Evolutionary conservation across 2,888 invertebrate species (phyloP).

Genomic region (Drosophila mimica): DNA sequence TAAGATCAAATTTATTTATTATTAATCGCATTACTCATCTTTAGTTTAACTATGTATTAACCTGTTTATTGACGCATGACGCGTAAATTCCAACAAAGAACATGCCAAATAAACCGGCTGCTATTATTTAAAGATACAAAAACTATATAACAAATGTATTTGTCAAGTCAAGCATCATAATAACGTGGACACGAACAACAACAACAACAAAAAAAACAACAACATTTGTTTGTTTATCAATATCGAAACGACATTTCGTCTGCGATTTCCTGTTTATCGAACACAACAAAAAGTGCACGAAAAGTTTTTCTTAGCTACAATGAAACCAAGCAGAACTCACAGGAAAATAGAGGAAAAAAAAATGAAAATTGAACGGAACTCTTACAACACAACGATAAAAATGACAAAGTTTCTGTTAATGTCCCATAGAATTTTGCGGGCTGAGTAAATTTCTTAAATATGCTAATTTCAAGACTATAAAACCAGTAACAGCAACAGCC

Average conservation of each 20-base stretch:
- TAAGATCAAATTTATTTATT: conserved; percentile 21
- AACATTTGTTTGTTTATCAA: conserved; percentile 58
- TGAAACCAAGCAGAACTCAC: not conserved
- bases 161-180: conserved; percentile 45
- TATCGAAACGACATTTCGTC: conserved; percentile 52
- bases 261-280: conserved; percentile 73
- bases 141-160: conserved; percentile 46
- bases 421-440: conserved; percentile 30
- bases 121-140: conserved; percentile 20
- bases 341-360: not conserved
- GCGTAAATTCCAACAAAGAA: conserved; percentile 20
- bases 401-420: conserved; percentile 54
- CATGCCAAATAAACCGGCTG: conserved; percentile 34
- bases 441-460: conserved; percentile 44
- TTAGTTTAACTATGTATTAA: conserved; percentile 15
- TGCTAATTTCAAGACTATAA: conserved; percentile 43
- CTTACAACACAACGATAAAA: conserved; percentile 47
- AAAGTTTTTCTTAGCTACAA: conserved; percentile 48
- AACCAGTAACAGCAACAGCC: conserved; percentile 24
- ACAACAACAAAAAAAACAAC: too few species aligned
- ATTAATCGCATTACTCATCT: conserved; percentile 14
- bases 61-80: conserved; percentile 52
- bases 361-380: conserved; percentile 35
- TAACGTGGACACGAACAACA: conserved; percentile 19
- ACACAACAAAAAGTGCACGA: conserved; percentile 29